These are phyloP conservation scores for Lycocorax pyrrhopterus DNA, from an alignment of 2,113 vertebrate genomes.

Conservation along the genomic window DNA sequence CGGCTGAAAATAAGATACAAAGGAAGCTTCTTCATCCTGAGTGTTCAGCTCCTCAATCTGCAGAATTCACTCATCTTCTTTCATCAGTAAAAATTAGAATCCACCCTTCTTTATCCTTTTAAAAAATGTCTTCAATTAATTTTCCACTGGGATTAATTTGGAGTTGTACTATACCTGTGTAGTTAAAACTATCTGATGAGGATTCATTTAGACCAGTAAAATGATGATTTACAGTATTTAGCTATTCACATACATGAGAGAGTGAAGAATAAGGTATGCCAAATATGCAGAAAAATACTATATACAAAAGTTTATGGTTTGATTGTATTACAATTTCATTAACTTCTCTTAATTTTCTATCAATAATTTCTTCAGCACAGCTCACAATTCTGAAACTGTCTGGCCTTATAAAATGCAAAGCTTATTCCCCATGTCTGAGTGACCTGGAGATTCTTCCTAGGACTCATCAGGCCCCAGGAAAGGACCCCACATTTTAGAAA, in stretches of 20 bases:
- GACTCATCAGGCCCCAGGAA: neutral
- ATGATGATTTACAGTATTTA: neutral
- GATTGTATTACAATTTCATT: neutral
- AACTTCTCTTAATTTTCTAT: neutral
- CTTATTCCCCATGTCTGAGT: neutral
- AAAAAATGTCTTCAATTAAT: neutral
- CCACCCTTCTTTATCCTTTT: neutral
- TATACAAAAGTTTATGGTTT: neutral
- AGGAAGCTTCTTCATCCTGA: neutral
- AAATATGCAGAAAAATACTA: neutral
- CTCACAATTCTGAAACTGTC: neutral
- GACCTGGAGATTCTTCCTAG: neutral
- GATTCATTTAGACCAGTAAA: neutral
- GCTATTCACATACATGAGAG: neutral
- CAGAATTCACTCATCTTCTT: neutral
- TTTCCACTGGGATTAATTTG: neutral
- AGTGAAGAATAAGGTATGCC: neutral
- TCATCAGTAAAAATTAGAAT: constrained; percentile 7
- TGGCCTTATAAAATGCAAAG: neutral
- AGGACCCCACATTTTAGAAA: neutral
- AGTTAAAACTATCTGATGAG: neutral
- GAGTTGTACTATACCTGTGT: neutral
- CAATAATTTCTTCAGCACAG: neutral
- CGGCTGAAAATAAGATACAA: neutral
- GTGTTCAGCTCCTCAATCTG: neutral